These are phyloP conservation scores for Porites cylindrica DNA, from an alignment of 92 coral and sea anemone genomes.

Conservation along the genomic window DNA sequence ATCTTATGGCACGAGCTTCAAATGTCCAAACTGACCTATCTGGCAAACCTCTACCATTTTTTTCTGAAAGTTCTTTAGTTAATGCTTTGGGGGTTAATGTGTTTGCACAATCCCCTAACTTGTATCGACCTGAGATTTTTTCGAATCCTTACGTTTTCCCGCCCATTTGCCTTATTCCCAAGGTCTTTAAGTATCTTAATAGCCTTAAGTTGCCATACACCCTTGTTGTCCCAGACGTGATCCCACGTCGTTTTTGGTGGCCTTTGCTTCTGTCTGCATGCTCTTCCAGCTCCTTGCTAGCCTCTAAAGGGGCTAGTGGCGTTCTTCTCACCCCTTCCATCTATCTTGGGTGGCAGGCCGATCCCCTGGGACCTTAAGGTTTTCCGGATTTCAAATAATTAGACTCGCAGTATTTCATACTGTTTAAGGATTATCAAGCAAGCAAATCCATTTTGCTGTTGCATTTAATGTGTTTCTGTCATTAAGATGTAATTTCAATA, in stretches of 20 bases:
- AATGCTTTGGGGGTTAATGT: constrained; percentile 48
- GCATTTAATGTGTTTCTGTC: constrained; percentile 6
- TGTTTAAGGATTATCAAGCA: constrained; percentile 4
- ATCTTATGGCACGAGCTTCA: constrained; percentile 66
- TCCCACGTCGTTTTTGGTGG: constrained; percentile 71
- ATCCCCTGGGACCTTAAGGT: constrained; percentile 75
- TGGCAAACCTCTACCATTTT: constrained; percentile 65
- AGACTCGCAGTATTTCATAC: constrained; percentile 1
- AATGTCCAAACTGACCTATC: constrained; percentile 52
- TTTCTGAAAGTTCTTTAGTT: constrained; percentile 47
- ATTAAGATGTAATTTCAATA: constrained; percentile 18
- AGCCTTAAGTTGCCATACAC: constrained; percentile 24
- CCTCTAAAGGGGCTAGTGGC: constrained; percentile 52
- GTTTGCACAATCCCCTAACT: constrained; percentile 51
- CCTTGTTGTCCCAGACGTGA: constrained; percentile 69
- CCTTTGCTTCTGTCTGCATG: constrained; percentile 56
- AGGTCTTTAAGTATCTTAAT: constrained; percentile 42
- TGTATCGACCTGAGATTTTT: constrained; percentile 23
- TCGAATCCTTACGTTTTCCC: constrained; percentile 60
- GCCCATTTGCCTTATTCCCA: constrained; percentile 47
- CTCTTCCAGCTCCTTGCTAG: constrained; percentile 41
- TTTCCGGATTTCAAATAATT: constrained; percentile 37
- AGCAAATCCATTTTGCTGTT: constrained; percentile 19
- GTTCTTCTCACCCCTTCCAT: constrained; percentile 46
- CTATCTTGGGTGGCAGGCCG: constrained; percentile 46